phyloP scores from a whole-genome alignment of 2,797 vertebrate species.

The Limnodromus scolopaceus region DNA sequence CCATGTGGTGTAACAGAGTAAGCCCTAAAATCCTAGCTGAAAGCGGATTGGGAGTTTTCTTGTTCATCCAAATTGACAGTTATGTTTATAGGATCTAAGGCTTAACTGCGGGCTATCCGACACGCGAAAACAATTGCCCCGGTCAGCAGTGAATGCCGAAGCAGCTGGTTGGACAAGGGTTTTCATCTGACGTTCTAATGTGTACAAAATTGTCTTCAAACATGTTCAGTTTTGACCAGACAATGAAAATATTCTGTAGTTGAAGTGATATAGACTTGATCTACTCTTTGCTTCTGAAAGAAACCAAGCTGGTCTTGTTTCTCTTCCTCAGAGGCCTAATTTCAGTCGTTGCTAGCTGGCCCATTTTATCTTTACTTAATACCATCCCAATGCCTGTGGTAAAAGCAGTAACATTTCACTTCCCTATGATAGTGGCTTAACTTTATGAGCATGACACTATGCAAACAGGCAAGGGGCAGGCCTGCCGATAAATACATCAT shows the following conservation, averaged over 20 bases:
- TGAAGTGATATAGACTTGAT: neutral
- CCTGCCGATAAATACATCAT: neutral
- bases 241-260: neutral
- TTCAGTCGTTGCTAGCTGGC: neutral
- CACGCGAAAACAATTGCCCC: slow-evolving; percentile 42
- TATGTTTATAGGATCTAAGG: slow-evolving; percentile 69
- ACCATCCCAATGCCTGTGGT: no score
- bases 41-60: slow-evolving; percentile 64
- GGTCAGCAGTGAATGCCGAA: slow-evolving; percentile 50
- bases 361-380: accelerated
- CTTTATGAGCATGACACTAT: accelerated
- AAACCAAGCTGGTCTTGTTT: neutral
- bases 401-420: neutral
- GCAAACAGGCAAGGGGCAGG: neutral
- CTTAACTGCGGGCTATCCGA: slow-evolving; percentile 54
- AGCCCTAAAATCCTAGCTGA: slow-evolving; percentile 41
- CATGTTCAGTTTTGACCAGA: neutral
- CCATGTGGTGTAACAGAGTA: neutral
- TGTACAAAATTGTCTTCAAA: slow-evolving; percentile 22
- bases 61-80: slow-evolving; percentile 53
- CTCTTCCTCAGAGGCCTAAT: neutral
- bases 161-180: slow-evolving; percentile 43
- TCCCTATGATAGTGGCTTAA: neutral
- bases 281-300: neutral
- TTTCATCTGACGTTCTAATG: slow-evolving; percentile 9